Base-by-base conservation (phyloP, 2,888 invertebrate species). In the Julus scanicus region DNA sequence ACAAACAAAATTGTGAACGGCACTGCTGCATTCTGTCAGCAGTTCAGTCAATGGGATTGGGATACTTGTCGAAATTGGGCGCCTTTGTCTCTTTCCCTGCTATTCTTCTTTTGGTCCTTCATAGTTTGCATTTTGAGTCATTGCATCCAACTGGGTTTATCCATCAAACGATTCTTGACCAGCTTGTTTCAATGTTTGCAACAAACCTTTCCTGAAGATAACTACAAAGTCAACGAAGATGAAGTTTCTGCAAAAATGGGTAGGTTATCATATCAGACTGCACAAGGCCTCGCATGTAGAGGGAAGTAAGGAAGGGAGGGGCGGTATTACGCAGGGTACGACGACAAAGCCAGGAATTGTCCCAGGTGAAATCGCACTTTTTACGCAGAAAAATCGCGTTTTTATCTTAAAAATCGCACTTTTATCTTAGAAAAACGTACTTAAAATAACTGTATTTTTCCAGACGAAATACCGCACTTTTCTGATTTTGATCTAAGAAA, bases 151-250 rank as follows among this genome's bases (percentile, higher is more conserved):
- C 13, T 71, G 29, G 8, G 71, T 71, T 71, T 71, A 29, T 71
- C 71, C 71, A 71, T 71, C 71, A 71, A 71, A n/a, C 29, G 29
- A 71, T 29, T 71, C 11, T 71, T 71, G 29, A 29, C 71, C 71
- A 71, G 29, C 29, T 29, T 29, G 29, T 71, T 71, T 71, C 71
- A 29, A 71, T 71, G 71, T 71, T 29, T 71, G 13, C 71, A 71
- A 29, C 71, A 71, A 71, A 71, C 71, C 29, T 71, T 71, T 9
- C 11, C 71, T 29, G 29, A 29, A 0, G 71, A 71, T 29, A 71
- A 29, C 11, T 71, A 29, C 29, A 71, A 71, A 29, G 29, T 9
- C 29, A 71, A 29, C 29, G 11, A 71, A 29, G 11, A 71, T 2
- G 9, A 11, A 13, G n/a, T 29, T 29, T 71, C 71, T 71, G 71